Base-by-base conservation (phyloP, 2,888 invertebrate species). In the Phanerotoma sp. region DNA sequence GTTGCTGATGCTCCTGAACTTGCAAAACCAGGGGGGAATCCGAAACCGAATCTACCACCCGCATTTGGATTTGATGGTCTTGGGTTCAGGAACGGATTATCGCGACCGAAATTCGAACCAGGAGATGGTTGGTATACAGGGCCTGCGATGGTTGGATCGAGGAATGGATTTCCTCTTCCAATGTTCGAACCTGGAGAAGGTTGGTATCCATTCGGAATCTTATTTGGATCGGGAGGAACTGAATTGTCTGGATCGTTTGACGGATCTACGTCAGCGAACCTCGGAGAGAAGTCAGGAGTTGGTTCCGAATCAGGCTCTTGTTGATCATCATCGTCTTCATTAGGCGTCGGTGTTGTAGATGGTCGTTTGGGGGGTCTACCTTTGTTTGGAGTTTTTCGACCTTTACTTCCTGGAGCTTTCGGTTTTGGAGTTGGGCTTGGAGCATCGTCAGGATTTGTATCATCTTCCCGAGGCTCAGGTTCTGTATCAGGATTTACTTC, bases 11-110 rank as follows among this genome's bases (percentile, higher is more conserved):
- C n/a, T n/a, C n/a, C n/a, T n/a, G n/a, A n/a, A n/a, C n/a, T n/a
- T 25, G 58, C 53, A 37, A 59, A 58, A 54, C 62, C 56, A 9
- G 52, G 51, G 1, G 59, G 54, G 11, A 51, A 40, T 15, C 61
- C 59, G 18, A 56, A 58, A 5, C 51, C 61, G 21, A 41, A 51
- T 7, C n/a, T n/a, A n/a, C n/a, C n/a, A n/a, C n/a, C n/a, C n/a
- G n/a, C n/a, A n/a, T n/a, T n/a, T n/a, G n/a, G n/a, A n/a, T n/a
- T n/a, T n/a, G n/a, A n/a, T n/a, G n/a, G n/a, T n/a, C n/a, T n/a
- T n/a, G n/a, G n/a, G n/a, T n/a, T n/a, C n/a, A n/a, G n/a, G n/a
- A n/a, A n/a, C n/a, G n/a, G n/a, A n/a, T n/a, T n/a, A n/a, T n/a
- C n/a, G n/a, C n/a, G n/a, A n/a, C n/a, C n/a, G n/a, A n/a, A n/a